Evolutionary conservation across 2,113 vertebrate species (phyloP), one percentile per base, ranked within the genome.

Genomic region (Poeciliopsis prolifica): DNA sequence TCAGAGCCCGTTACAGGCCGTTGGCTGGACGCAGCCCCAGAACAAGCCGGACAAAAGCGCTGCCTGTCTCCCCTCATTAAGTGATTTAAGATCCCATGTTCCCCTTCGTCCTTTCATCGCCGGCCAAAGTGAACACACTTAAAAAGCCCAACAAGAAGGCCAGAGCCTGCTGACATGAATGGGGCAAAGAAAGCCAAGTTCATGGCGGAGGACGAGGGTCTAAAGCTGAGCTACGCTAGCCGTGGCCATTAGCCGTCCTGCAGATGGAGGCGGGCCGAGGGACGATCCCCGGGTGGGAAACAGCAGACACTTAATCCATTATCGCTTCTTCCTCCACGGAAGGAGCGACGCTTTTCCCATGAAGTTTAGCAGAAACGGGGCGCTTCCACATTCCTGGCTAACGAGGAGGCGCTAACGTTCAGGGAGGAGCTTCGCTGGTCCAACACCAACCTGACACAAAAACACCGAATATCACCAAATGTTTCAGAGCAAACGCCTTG

Each of bases 21-120:
- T 81, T 82, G 85, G 90, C 89, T 84, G 86, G 87, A 85, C 82
- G 58, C 85, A 92, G 88, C 91, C 86, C 85, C 88, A 91, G 86
- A 92, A 92, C 90, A 87, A 86, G 87, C 78, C 22, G 88, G 92
- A 93, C 91, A 93, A 92, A 92, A 86, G 91, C 84, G 73, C 85
- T 90, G 86, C 88, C 86, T 92, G 91, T 93, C 91, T 92, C 78
- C 90, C 89, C 87, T 93, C 87, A 90, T 94, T 93, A 92, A 89
- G 86, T 91, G 92, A 93, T 94, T 93, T 92, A 89, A 87, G 91
- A 89, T 90, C 91, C 91, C 86, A 75, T 91, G 92, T 91, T 92
- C 89, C 83, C 76, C 65, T 70, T 48, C 80, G 74, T 86, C 79
- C 91, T 92, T 93, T 93, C 91, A 93, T 93, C 87, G 79, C 61